Conservation (phyloP, 2,888 invertebrate species). For the Aromia moschata region DNA sequence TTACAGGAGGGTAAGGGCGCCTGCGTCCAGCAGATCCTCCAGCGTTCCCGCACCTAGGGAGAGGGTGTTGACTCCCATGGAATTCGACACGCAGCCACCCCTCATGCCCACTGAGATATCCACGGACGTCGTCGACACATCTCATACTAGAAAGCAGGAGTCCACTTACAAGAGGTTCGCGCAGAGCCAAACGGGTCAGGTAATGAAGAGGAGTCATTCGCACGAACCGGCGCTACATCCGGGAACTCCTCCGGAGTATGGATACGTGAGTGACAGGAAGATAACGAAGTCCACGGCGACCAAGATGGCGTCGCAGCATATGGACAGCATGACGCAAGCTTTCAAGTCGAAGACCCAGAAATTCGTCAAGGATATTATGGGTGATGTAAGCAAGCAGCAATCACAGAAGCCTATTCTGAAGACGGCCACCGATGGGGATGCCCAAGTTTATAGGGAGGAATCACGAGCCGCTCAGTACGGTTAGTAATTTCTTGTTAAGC, state of each 20-base stretch:
- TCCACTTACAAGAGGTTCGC: conserved; percentile 50
- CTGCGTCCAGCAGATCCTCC: conserved; percentile 63
- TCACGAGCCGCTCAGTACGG: conserved; percentile 76
- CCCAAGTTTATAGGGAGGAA: conserved; percentile 77
- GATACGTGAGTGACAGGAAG: conserved; percentile 63
- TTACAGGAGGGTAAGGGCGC: conserved; percentile 71
- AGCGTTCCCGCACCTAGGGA: conserved; percentile 64
- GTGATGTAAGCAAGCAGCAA: conserved; percentile 65
- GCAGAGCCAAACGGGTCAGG: conserved; percentile 51
- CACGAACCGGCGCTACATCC: conserved; percentile 62
- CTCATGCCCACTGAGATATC: conserved; percentile 58
- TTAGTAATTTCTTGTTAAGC: too few relatives aligned
- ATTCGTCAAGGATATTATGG: conserved; percentile 72
- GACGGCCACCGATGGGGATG: conserved; percentile 64
- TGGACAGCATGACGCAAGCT: conserved; percentile 72
- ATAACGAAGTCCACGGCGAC: conserved; percentile 58
- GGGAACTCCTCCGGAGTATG: conserved; percentile 70
- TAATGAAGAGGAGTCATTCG: conserved; percentile 50
- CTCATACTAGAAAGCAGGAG: conserved; percentile 41
- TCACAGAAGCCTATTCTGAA: conserved; percentile 63
- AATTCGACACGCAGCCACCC: conserved; percentile 68
- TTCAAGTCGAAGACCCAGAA: conserved; percentile 76
- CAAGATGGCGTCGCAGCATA: conserved; percentile 70
- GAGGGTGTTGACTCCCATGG: conserved; percentile 69
- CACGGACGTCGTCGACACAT: conserved; percentile 41